Percentiles rank a stretch among this genome's conserved stretches.
Evolutionary conservation across 2,888 invertebrate species (phyloP).

Genomic region (Trissonchulus latispiculum): DNA sequence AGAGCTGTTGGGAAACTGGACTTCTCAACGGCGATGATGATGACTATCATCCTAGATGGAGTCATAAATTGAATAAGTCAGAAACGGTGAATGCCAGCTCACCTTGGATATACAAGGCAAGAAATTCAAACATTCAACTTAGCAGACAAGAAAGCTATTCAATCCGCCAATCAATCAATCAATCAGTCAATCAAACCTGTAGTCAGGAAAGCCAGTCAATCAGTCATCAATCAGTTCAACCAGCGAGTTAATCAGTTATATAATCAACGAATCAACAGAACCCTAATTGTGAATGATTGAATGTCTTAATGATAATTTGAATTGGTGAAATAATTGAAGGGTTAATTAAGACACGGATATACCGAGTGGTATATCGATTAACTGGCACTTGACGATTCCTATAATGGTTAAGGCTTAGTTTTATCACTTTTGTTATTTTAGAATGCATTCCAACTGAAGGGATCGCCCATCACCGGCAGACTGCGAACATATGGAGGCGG

Average conservation of each 20-base stretch:
- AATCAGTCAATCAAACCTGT: too few relatives aligned
- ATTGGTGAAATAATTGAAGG: neutral
- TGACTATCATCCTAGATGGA: neutral
- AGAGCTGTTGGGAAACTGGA: slow-evolving; percentile 4
- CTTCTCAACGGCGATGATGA: neutral
- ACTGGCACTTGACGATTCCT: too few relatives aligned
- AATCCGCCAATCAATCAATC: too few relatives aligned
- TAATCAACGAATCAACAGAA: too few relatives aligned
- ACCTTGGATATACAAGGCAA: neutral
- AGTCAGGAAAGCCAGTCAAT: too few relatives aligned
- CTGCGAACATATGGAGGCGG: slow-evolving; percentile 9
- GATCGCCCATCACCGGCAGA: neutral
- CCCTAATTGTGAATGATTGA: neutral
- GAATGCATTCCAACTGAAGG: neutral
- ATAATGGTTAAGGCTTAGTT: too few relatives aligned
- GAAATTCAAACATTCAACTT: too few relatives aligned
- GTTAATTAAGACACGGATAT: too few relatives aligned
- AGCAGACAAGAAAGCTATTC: too few relatives aligned
- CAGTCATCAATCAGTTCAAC: too few relatives aligned
- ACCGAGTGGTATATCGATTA: too few relatives aligned
- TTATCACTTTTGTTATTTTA: neutral
- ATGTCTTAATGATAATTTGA: neutral
- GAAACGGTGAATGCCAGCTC: neutral
- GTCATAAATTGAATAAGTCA: neutral
- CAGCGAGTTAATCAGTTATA: neutral